Base-by-base conservation (phyloP, 2,888 invertebrate species). In the Portevinia maculata region DNA sequence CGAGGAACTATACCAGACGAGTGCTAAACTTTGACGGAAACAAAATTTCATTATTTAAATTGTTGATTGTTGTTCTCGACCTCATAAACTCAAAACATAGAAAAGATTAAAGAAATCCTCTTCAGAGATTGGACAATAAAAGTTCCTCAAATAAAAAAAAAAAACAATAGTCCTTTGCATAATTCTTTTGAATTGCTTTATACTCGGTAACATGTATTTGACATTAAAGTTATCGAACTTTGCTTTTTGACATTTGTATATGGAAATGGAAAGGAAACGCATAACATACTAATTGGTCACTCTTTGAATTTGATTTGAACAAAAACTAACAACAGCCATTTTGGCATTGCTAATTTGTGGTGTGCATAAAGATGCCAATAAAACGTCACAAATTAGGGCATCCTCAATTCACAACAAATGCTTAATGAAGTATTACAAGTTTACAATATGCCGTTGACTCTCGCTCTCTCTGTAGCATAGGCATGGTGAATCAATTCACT, bases 41-140 rank as follows among this genome's bases (percentile, higher is more conserved):
- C 44, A 48, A 60, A 24, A n/a, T 34, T 48, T 34, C 34, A 48
- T 62, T 62, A 34, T 62, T 62, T 62, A 37, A 50, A 62, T 62
- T 62, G 34, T 62, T 62, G 34, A 62, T 21, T 62, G 37, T 48
- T 62, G 15, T 24, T 34, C 32, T 37, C 48, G 62, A 46, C 48
- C 34, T 50, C 48, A 37, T 50, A 37, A 13, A 50, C 48, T 34
- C 50, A 19, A 48, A 13, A 34, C 37, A 21, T 9, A 52, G 19
- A 3, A 3, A 52, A 3, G 52, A 15, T 24, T 2, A 17, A 30
- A 37, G 3, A 48, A 62, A 9, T 13, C 13, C 21, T 62, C 48
- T 37, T 11, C 2, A 24, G 24, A 13, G 6, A 37, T 5, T 6
- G 24, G 48, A 24, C 34, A 21, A n/a, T 53, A 34, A 34, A 53